A percentile compares a stretch with the other conserved stretches of the same genome.
Conservation (phyloP, 2,797 vertebrate genomes). For the Nyctibius grandis region DNA sequence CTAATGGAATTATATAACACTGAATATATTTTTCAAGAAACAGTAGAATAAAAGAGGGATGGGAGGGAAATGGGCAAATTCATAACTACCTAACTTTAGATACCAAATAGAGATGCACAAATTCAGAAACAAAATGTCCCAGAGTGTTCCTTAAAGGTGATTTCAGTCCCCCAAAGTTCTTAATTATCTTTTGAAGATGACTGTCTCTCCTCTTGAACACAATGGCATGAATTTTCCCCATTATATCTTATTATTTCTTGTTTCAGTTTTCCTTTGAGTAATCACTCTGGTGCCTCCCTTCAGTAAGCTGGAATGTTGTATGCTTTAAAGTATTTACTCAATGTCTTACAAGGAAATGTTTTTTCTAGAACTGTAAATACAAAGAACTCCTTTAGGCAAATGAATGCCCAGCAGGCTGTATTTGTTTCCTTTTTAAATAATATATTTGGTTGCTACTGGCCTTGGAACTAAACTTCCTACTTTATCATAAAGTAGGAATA, state of each 20-base stretch:
- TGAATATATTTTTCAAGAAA: background rate
- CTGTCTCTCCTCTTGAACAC: background rate
- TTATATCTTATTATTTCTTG: background rate
- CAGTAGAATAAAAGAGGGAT: background rate
- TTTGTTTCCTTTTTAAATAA: constrained; percentile 48
- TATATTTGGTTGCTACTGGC: constrained; percentile 2
- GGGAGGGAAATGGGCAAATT: background rate
- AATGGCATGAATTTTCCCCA: background rate
- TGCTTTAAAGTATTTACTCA: constrained; percentile 22
- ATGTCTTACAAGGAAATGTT: background rate
- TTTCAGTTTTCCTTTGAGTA: background rate
- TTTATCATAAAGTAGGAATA: background rate
- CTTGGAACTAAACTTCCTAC: constrained; percentile 18
- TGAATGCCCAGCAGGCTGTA: background rate
- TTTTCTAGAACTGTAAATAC: constrained; percentile 26
- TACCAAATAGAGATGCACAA: background rate
- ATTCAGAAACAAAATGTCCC: background rate
- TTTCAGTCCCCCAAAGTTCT: background rate
- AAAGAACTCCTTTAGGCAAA: constrained; percentile 28
- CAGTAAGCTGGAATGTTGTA: background rate
- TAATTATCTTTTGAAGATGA: background rate
- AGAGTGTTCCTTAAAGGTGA: background rate
- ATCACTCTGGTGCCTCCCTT: background rate
- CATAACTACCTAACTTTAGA: background rate
- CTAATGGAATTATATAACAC: background rate